Conservation (phyloP, 1,140 invertebrate genomes). For the Leptopilina boulardi region DNA sequence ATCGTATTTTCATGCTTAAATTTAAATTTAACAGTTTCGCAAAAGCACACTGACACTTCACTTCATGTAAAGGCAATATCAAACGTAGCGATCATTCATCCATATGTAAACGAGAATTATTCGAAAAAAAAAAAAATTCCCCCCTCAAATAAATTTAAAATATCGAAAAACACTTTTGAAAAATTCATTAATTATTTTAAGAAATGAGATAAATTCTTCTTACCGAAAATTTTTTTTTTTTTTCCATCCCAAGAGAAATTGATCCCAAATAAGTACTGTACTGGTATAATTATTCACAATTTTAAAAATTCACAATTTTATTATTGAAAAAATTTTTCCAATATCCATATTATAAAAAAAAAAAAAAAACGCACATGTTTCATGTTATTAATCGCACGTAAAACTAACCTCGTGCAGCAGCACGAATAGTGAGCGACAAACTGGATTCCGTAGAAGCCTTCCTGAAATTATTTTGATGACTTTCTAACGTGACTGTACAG, state of each 20-base stretch:
- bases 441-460: slow-evolving; percentile 11
- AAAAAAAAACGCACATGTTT: not conserved
- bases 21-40: not conserved
- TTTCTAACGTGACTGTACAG: slow-evolving; percentile 59
- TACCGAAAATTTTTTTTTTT: too few species aligned
- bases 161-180: too few species aligned
- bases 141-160: too few species aligned
- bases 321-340: too few species aligned
- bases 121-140: not conserved
- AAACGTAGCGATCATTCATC: not conserved
- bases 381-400: not conserved
- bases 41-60: slow-evolving; percentile 7
- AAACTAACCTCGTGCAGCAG: slow-evolving; percentile 28
- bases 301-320: not conserved
- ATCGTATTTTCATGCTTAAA: not conserved
- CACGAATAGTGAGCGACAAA: slow-evolving; percentile 1
- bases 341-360: not conserved
- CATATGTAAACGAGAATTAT: not conserved
- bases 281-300: too few species aligned
- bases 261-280: too few species aligned
- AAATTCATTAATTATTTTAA: too few species aligned
- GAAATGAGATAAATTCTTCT: too few species aligned
- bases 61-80: not conserved
- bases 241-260: too few species aligned
- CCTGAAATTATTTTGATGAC: slow-evolving; percentile 45